Conservation (phyloP, 2,113 vertebrate species). For the Pseudorhombus dupliciocellatus region DNA sequence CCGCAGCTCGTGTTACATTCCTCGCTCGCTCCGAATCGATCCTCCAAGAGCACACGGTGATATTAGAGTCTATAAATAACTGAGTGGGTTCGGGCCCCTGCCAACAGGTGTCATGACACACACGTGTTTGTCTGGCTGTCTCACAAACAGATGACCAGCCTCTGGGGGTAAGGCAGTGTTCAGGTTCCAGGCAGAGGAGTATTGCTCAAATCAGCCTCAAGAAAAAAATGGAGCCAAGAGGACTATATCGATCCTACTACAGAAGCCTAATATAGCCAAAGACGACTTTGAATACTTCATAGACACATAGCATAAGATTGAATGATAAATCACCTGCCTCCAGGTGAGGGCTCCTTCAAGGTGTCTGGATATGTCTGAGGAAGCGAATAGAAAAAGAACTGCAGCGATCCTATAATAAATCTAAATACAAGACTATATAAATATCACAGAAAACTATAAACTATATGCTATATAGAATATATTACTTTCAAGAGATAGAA, state of each 20-base stretch:
- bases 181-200: slow-evolving; percentile 48
- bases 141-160: slow-evolving; percentile 49
- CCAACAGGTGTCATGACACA: slow-evolving; percentile 53
- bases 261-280: slow-evolving; percentile 30
- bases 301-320: slow-evolving; percentile 56
- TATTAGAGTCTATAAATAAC: slow-evolving; percentile 59
- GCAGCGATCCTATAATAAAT: slow-evolving; percentile 23
- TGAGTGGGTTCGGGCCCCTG: slow-evolving; percentile 41
- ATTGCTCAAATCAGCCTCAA: slow-evolving; percentile 52
- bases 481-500: slow-evolving; percentile 47
- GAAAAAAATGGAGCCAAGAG: slow-evolving; percentile 4
- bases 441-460: slow-evolving; percentile 56
- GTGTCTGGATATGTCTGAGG: slow-evolving; percentile 26
- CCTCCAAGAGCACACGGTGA: slow-evolving; percentile 66
- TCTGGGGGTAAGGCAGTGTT: slow-evolving; percentile 57
- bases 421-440: slow-evolving; percentile 41
- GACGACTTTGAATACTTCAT: slow-evolving; percentile 58
- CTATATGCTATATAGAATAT: slow-evolving; percentile 38
- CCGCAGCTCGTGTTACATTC: slow-evolving; percentile 51
- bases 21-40: slow-evolving; percentile 42
- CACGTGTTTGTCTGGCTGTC: slow-evolving; percentile 34
- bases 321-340: slow-evolving; percentile 44
- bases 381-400: slow-evolving; percentile 34
- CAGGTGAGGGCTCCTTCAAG: slow-evolving; percentile 39
- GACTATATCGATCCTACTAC: slow-evolving; percentile 28